phyloP scores from a whole-genome alignment of 2,113 vertebrate genomes.

The Planiliza haematocheilus region DNA sequence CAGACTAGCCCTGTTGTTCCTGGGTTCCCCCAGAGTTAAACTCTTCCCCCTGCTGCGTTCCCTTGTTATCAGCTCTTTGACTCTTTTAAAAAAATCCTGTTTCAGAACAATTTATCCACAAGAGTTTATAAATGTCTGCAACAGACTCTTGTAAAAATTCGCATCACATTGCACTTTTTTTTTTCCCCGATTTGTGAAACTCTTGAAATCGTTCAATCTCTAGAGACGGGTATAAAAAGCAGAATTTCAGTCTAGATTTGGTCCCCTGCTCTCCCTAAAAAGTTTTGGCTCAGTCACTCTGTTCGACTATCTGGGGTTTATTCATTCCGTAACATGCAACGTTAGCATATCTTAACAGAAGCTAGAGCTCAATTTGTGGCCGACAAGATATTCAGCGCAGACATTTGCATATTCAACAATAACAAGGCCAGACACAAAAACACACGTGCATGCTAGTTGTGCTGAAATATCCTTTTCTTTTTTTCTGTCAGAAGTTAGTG shows the following conservation, averaged over 20 bases:
- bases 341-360: constrained; percentile 7
- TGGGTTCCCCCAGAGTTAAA: constrained; percentile 21
- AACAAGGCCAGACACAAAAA: constrained; percentile 6
- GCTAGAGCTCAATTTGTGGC: not conserved
- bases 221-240: constrained; percentile 4
- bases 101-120: constrained; percentile 33
- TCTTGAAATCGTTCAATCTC: not conserved
- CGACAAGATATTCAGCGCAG: constrained; percentile 17
- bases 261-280: constrained; percentile 12
- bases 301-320: not conserved
- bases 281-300: constrained; percentile 1
- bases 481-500: constrained; percentile 21
- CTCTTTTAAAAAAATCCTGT: constrained; percentile 40
- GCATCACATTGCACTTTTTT: constrained; percentile 2
- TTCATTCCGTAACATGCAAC: constrained; percentile 8
- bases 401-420: constrained; percentile 34
- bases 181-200: constrained; percentile 7
- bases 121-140: constrained; percentile 21
- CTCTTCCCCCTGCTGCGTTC: constrained; percentile 21
- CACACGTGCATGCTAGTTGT: constrained; percentile 7
- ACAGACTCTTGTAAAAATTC: constrained; percentile 29
- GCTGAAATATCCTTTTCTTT: constrained; percentile 34
- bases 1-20: not conserved
- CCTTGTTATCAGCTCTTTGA: constrained; percentile 33
- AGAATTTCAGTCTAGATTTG: constrained; percentile 21